Evolutionary conservation across 1,140 invertebrate genomes (phyloP), one percentile per base, ranked within the genome.

Genomic region (Camponotus floridanus): DNA sequence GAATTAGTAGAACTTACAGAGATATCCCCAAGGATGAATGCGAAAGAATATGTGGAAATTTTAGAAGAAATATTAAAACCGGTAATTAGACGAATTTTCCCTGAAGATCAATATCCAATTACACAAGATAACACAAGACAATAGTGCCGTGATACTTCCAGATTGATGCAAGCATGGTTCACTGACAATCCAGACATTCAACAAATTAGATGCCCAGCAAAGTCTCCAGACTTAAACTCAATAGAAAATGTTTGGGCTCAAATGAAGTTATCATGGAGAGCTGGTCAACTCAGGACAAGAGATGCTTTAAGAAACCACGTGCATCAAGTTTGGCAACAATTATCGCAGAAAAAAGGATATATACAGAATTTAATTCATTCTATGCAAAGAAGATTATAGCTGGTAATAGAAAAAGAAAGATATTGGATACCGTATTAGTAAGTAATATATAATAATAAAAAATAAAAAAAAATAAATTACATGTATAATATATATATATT

Each of bases 221-320:
- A 87, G 73, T 93, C 88, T 0, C 91, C 90, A 9, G 91, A 94
- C 70, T 64, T 93, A 13, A n/a, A n/a, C n/a, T n/a, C n/a, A n/a
- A n/a, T n/a, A n/a, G n/a, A n/a, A n/a, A n/a, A n/a, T n/a, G n/a
- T 36, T 36, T 36, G 36, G 36, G 36, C 36, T 4, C 36, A 36
- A 36, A 36, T 36, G 36, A 21, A 68, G 11, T 9, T 1, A 21
- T 39, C 26, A 0, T 45, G 2, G 39, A 48, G 21, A 73, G 62
- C 62, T 11, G 57, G 80, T 6, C 8, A 68, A 2, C 31, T 61
- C n/a, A 1, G 64, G 51, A 21, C 2, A 36, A 51, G 42, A 42
- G 45, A 71, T 31, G 26, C 21, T 3, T n/a, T 55, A 51, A 33
- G 26, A 8, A 3, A 71, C 2, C 45, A 68, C 13, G 39, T 68